These are phyloP conservation scores for Hydrolagus colliei DNA, from an alignment of 2,797 vertebrate species.

Conservation along the genomic window DNA sequence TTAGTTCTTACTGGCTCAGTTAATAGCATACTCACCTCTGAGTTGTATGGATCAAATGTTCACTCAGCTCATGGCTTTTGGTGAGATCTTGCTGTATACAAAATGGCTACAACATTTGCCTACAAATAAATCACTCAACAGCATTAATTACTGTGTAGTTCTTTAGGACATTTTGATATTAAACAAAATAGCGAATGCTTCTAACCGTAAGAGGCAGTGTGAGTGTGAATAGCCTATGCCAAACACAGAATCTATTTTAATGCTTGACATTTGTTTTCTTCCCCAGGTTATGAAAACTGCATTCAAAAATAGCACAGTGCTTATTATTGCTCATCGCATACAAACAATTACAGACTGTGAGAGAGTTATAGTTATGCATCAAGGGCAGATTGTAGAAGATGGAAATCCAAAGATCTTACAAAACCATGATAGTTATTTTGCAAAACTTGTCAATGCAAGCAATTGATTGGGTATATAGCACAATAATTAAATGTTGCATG, in stretches of 20 bases:
- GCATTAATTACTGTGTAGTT: no score
- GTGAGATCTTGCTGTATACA: no score
- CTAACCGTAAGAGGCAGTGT: background rate
- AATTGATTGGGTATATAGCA: background rate
- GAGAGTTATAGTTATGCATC: conserved; percentile 25
- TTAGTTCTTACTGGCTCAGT: no score
- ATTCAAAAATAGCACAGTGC: conserved; percentile 12
- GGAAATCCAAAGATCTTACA: conserved; percentile 17
- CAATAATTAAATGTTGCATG: background rate
- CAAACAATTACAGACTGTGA: conserved; percentile 19
- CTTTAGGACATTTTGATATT: no score
- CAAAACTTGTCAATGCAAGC: background rate
- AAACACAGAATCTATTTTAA: background rate
- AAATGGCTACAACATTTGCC: no score
- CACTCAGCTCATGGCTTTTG: no score
- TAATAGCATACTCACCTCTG: no score
- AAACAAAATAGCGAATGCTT: no score
- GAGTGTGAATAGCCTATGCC: no score
- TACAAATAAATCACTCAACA: no score
- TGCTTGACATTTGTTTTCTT: background rate
- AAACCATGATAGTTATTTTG: conserved; percentile 12
- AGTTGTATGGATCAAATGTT: no score
- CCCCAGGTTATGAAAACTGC: conserved; percentile 3
- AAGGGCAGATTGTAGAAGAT: conserved; percentile 25
- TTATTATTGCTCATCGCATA: conserved; percentile 30